phyloP scores from a whole-genome alignment of 2,888 invertebrate genomes.

The Epistrophe grossulariae region DNA sequence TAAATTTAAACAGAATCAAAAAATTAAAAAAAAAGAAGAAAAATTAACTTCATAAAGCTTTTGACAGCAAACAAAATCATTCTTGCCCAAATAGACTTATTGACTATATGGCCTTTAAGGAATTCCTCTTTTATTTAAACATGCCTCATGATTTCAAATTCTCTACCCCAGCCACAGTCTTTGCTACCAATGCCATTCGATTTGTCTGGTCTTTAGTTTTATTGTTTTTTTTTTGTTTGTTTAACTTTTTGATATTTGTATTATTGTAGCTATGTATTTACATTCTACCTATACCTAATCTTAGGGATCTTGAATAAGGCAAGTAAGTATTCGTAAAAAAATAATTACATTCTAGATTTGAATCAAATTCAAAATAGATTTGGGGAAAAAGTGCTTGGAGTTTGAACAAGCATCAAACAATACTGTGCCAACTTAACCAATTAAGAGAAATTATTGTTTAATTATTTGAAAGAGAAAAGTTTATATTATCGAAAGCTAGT shows the following conservation, averaged over 20 bases:
- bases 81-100: conserved; percentile 50
- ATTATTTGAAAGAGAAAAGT: too few relatives aligned
- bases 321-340: background rate
- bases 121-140: conserved; percentile 48
- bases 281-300: too few relatives aligned
- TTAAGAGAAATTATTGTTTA: too few relatives aligned
- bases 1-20: conserved; percentile 9
- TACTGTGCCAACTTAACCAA: too few relatives aligned
- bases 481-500: too few relatives aligned
- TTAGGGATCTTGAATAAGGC: too few relatives aligned
- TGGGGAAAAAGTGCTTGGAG: background rate
- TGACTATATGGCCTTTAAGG: conserved; percentile 29
- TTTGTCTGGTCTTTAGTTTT: background rate
- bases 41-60: conserved; percentile 32
- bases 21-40: background rate
- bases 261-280: background rate
- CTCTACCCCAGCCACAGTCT: background rate
- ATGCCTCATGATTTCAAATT: conserved; percentile 9
- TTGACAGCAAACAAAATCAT: conserved; percentile 42
- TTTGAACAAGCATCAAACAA: background rate
- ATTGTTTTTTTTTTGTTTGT: background rate
- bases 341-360: background rate
- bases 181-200: background rate
- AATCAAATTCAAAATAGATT: background rate
- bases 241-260: background rate